Conservation (phyloP, 2,797 vertebrate genomes). For the Myotis daubentonii region DNA sequence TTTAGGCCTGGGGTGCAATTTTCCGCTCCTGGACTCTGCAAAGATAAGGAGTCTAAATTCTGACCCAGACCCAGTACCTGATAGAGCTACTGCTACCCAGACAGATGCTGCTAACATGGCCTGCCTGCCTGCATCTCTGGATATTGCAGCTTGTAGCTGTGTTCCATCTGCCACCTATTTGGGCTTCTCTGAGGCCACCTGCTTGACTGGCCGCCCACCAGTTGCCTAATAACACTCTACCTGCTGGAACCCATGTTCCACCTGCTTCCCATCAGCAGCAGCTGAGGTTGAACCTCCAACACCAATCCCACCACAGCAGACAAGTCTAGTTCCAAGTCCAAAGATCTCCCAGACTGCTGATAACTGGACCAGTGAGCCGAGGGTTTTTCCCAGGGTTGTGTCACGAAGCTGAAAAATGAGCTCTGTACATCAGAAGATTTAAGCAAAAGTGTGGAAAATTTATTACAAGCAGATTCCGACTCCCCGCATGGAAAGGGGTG, state of each 20-base stretch:
- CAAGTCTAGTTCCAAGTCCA: background rate
- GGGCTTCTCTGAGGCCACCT: background rate
- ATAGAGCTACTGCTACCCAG: background rate
- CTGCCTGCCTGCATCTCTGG: background rate
- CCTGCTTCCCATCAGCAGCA: background rate
- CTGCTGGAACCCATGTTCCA: background rate
- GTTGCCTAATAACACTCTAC: background rate
- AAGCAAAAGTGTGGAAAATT: no score
- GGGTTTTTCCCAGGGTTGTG: no score
- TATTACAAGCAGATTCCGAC: no score
- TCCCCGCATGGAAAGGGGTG: no score
- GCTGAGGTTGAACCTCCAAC: background rate
- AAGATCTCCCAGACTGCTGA: background rate
- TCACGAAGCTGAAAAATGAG: no score
- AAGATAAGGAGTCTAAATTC: background rate
- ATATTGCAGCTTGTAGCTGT: background rate
- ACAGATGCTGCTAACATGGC: background rate
- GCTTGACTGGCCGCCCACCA: background rate
- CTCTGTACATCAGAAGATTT: no score
- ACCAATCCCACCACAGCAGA: no score
- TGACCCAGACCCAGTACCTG: background rate
- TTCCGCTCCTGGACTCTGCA: background rate
- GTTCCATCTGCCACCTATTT: background rate
- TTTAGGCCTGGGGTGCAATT: background rate
- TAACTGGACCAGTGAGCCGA: no score